Evolutionary conservation across 2,797 vertebrate genomes (phyloP).

Genomic region (Sebastes elongatus): DNA sequence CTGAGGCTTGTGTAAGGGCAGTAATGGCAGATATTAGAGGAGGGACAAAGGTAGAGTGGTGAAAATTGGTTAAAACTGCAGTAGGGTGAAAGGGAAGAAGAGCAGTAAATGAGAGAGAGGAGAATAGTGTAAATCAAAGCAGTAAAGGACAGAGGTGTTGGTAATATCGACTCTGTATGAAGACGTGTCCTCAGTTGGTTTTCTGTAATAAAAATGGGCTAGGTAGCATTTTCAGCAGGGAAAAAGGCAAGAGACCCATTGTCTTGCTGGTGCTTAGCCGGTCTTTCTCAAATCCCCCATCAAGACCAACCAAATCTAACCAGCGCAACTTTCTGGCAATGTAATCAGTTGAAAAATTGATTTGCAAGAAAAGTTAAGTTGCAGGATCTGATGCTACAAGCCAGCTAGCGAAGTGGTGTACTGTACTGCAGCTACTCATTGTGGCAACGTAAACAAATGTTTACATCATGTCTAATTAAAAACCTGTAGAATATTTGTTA

Average conservation of each 20-base stretch:
- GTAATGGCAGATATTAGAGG: slow-evolving; percentile 41
- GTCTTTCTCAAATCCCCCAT: background rate
- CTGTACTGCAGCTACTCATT: background rate
- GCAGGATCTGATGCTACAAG: background rate
- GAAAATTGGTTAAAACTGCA: slow-evolving; percentile 26
- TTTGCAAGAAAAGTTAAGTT: background rate
- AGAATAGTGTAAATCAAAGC: background rate
- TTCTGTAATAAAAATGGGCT: background rate
- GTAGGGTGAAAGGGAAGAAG: background rate
- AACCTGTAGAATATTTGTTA: background rate
- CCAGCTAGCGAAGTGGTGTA: background rate
- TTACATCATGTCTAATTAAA: background rate
- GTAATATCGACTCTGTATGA: slow-evolving; percentile 2
- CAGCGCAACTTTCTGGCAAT: background rate
- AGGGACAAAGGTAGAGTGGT: slow-evolving; percentile 8
- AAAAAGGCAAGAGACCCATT: background rate
- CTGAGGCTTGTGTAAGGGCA: slow-evolving; percentile 6
- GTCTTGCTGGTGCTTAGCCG: background rate
- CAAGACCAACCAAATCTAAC: background rate
- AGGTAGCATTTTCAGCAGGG: background rate
- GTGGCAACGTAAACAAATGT: background rate
- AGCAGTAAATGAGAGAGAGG: slow-evolving; percentile 8
- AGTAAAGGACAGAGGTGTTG: slow-evolving; percentile 1
- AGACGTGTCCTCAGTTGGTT: background rate
- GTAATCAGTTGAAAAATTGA: background rate